A percentile compares a stretch with the other conserved stretches of the same genome.
phyloP scores from a whole-genome alignment of 2,113 vertebrate species.

The Athene noctua region DNA sequence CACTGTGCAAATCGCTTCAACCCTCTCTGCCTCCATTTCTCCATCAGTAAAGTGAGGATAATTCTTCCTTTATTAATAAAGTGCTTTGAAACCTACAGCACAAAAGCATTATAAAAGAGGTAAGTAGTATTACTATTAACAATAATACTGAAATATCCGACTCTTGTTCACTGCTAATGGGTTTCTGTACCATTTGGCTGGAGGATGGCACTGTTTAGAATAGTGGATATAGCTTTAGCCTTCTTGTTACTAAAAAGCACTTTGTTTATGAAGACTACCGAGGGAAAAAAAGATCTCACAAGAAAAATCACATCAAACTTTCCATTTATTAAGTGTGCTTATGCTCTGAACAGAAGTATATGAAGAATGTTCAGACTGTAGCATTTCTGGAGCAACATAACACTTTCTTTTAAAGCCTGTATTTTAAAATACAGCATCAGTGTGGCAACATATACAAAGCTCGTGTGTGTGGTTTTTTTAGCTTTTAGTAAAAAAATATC shows the following conservation, averaged over 20 bases:
- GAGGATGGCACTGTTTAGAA: background rate
- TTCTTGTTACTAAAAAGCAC: background rate
- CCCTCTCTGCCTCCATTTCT: slow-evolving; percentile 61
- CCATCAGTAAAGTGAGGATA: slow-evolving; percentile 65
- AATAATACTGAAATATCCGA: slow-evolving; percentile 18
- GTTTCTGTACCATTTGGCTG: background rate
- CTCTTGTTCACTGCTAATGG: background rate
- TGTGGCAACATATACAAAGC: background rate
- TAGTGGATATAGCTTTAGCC: background rate
- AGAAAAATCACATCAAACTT: background rate
- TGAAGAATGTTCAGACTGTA: background rate
- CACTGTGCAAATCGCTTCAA: slow-evolving; percentile 65
- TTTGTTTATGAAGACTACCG: background rate
- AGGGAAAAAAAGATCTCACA: background rate
- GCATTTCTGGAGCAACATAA: background rate
- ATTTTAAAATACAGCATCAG: background rate
- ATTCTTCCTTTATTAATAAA: slow-evolving; percentile 64
- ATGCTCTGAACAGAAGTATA: background rate
- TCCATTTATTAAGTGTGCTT: background rate
- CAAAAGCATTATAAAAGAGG: slow-evolving; percentile 54
- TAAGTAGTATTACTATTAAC: slow-evolving; percentile 48
- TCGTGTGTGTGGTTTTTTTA: background rate
- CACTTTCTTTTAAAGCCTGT: background rate
- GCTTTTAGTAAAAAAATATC: background rate
- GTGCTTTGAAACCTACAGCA: slow-evolving; percentile 64